Base-by-base conservation (phyloP, 2,797 vertebrate genomes). In the Melanotaenia trifasciata region DNA sequence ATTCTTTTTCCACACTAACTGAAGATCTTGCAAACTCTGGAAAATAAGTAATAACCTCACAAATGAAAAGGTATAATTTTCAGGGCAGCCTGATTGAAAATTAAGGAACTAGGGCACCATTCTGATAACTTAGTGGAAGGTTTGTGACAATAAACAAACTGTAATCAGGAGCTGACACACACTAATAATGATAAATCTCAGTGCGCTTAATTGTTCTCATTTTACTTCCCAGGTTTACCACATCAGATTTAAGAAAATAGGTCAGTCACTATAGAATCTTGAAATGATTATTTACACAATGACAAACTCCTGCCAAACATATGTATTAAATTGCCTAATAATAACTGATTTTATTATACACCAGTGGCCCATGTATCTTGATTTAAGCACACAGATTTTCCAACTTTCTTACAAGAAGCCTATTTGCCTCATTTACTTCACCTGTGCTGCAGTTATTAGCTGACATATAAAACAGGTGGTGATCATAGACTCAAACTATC, bases 401-500 rank as follows among this genome's bases (percentile, higher is more conserved):
- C 5, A 5, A 1, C n/a, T 16, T 68, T 36, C 33, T 64, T 26
- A 14, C 9, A 3, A 18, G 4, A 11, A 36, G 20, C 32, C 59
- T 3, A 61, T 43, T 1, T 16, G 1, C 1, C 53, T 83, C 43
- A 92, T 80, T 33, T 0, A 0, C 0, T 8, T 64, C 90, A 92
- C 80, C 87, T 87, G 90, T 82, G 80, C 8, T 1, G 6, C 9
- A 3, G 20, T 79, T 4, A 70, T 81, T 67, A 53, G 0, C 1
- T 36, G 58, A 14, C 1, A 38, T 58, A 89, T 84, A 89, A 85
- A 86, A 54, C 79, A 78, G 71, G 79, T 87, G 78, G 1, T 70
- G 54, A 0, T 0, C 7, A 1, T 2, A 4, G 0, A 28, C 2
- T 5, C 0, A 26, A 24, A 43, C 60, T 72, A 58, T 66, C 67